These are phyloP conservation scores for Anthonomus grandis DNA, from an alignment of 1,140 invertebrate species.

Conservation along the genomic window DNA sequence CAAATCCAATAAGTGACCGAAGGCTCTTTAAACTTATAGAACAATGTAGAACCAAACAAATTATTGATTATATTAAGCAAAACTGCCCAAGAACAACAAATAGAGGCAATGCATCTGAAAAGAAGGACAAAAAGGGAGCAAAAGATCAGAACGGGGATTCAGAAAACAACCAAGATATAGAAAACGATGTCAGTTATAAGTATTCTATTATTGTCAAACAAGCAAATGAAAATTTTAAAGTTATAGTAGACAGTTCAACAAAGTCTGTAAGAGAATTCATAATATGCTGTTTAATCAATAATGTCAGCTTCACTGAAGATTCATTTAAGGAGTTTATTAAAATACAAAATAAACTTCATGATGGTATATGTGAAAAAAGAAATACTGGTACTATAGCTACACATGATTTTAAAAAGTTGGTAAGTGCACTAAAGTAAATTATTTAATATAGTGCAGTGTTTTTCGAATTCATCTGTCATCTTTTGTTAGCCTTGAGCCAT, in stretches of 20 bases:
- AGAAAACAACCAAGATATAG: conserved; percentile 34
- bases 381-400: conserved; percentile 77
- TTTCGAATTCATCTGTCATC: background rate
- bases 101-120: conserved; percentile 41
- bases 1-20: conserved; percentile 71
- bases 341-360: conserved; percentile 77
- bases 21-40: conserved; percentile 69
- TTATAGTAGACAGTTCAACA: conserved; percentile 36
- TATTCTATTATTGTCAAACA: conserved; percentile 42
- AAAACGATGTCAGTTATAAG: conserved; percentile 35
- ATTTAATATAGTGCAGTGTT: conserved; percentile 5
- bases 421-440: conserved; percentile 34
- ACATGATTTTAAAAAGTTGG: conserved; percentile 71
- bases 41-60: conserved; percentile 65
- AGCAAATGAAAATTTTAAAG: conserved; percentile 29
- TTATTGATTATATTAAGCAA: conserved; percentile 65
- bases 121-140: conserved; percentile 54
- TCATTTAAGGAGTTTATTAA: conserved; percentile 76
- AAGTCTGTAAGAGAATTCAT: conserved; percentile 65
- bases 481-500: background rate
- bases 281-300: conserved; percentile 67
- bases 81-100: conserved; percentile 55
- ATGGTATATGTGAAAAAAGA: conserved; percentile 72
- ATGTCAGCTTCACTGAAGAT: conserved; percentile 61
- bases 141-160: conserved; percentile 42